A percentile compares a stretch with the other conserved stretches of the same genome.
Conservation (phyloP, 1,140 invertebrate species). For the Macrotrachela quadricornifera region DNA sequence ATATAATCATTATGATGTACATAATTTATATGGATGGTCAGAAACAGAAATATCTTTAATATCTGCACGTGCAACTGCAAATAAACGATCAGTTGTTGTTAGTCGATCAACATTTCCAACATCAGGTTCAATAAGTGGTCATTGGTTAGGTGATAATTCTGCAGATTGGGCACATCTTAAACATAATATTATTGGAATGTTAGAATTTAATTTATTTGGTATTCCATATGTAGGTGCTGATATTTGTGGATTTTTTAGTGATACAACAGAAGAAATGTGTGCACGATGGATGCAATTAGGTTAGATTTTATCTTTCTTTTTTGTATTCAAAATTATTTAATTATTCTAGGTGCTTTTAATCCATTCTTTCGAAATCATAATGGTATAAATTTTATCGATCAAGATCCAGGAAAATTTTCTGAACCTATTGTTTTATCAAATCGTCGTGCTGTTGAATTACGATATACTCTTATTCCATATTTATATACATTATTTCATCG, state of each 20-base stretch:
- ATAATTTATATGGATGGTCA: conserved; percentile 50
- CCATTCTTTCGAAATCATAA: conserved; percentile 30
- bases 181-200: conserved; percentile 19
- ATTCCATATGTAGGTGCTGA: conserved; percentile 63
- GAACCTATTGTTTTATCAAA: conserved; percentile 6
- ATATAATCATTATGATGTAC: conserved; percentile 31
- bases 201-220: conserved; percentile 27
- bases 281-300: conserved; percentile 34
- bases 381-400: conserved; percentile 10
- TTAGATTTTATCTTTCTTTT: too few species aligned
- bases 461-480: conserved; percentile 56
- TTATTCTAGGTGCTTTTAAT: conserved; percentile 39
- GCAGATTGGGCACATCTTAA: conserved; percentile 22
- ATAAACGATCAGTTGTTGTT: conserved; percentile 50
- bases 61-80: conserved; percentile 12
- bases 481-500: conserved; percentile 56
- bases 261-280: conserved; percentile 44
- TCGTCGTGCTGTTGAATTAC: conserved; percentile 38
- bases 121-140: conserved; percentile 52
- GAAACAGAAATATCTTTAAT: conserved; percentile 30
- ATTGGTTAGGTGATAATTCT: conserved; percentile 54
- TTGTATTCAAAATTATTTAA: too few species aligned
- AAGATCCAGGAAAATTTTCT: conserved; percentile 16
- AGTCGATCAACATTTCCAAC: conserved; percentile 58
- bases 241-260: conserved; percentile 63